Evolutionary conservation across 2,797 vertebrate species (phyloP), one percentile per base, ranked within the genome.

Genomic region (Catamblyrhynchus diadema): DNA sequence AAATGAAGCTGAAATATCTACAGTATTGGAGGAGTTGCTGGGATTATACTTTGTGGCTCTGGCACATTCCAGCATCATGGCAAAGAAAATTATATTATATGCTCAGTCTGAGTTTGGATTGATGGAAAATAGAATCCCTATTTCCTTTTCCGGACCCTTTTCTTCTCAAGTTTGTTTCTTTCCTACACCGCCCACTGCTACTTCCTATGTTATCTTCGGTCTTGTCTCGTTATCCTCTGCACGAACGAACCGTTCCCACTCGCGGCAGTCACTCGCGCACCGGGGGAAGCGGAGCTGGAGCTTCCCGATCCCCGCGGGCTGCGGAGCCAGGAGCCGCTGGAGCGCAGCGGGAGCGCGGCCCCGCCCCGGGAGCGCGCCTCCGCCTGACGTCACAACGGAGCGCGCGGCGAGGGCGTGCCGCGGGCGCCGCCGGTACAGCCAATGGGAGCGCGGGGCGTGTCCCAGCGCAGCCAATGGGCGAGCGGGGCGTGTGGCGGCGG

Each of bases 251-350:
- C 4, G 2, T 3, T 65, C 19, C 11, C 69, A 7, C 13, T 37
- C 22, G 1, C 0, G 6, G 33, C 42, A 8, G 32, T 1, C 28
- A 9, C 20, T 8, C 3, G 33, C 56, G 13, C 16, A 1, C 9
- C 0, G 27, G 41, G 3, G 10, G 3, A 3, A 6, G 11, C 0
- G 8, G 11, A 50, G 14, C 47, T 4, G 30, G 8, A 37, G 7
- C 64, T 25, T 0, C 7, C 5, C 6, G 14, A 2, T 17, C 53
- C 4, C 6, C 8, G 4, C 1, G 2, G 5, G 12, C 4, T 7
- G 9, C 39, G 0, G 6, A 3, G 11, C 2, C 0, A 1, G 12
- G 1, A 35, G 1, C 0, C 5, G 13, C 24, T 0, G 39, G 2
- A 4, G 15, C 28, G 15, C 28, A 2, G 21, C 19, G 12, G 9